Evolutionary conservation across 2,797 vertebrate genomes (phyloP), one percentile per base, ranked within the genome.

Genomic region (Prionace glauca): DNA sequence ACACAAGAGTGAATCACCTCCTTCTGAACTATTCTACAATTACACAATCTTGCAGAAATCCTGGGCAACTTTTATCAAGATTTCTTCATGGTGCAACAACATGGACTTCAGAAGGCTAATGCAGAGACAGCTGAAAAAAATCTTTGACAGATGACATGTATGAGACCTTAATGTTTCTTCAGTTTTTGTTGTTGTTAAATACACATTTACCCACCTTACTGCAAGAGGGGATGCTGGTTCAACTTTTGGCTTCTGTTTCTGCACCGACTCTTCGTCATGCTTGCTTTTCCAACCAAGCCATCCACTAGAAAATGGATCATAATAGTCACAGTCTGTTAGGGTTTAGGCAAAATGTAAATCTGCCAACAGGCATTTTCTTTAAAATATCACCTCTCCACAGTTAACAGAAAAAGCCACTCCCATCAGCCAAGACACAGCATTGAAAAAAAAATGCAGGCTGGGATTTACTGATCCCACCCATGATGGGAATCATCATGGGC

Each of bases 221-320:
- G 98, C 97, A 96, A 99, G 96, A 0, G 99, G 98, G 0, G 99
- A 99, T 0, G 99, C 98, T 0, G 99, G 98, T 96, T 99, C 99
- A 95, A 99, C 98, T 97, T 99, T 99, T 22, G 99, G 99, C 96
- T 99, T 99, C 96, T 99, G 99, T 96, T 98, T 99, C 96, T 98
- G 99, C 71, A 96, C 96, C 8, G 98, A 96, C 92, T 99, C 99
- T 96, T 99, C 99, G 96, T 99, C 99, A 0, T 98, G 98, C 96
- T 98, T 99, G 96, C 97, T 98, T 97, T 98, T 99, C 99, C 99
- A 99, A 26, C 99, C 99, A 81, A 99, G 98, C 99, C 99, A 99
- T 29, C 99, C 99, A 96, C 99, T 99, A 96, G 96, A 96, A 96
- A 0, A 97, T 87, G 96, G 95, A 95, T 87, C 96, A 67, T 50